Evolutionary conservation across 1,140 invertebrate genomes (phyloP).

Genomic region (Drosophila mauritiana): DNA sequence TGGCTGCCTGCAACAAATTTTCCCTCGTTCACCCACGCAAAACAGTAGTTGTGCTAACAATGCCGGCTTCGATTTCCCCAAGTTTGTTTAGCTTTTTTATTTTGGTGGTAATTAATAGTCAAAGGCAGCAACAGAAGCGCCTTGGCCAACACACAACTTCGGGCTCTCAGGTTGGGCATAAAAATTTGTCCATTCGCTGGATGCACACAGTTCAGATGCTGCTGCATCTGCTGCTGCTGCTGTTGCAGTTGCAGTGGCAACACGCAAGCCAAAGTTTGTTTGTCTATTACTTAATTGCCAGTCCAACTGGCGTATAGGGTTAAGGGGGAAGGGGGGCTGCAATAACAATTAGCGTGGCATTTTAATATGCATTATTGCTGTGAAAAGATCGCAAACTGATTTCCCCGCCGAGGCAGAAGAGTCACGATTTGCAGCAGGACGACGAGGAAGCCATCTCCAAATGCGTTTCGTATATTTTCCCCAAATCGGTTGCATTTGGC

Average conservation of each 20-base stretch:
- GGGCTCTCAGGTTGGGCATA: constrained; percentile 59
- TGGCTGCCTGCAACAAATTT: constrained; percentile 17
- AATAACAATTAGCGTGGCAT: constrained; percentile 83
- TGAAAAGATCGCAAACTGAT: constrained; percentile 79
- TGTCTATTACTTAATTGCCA: constrained; percentile 82
- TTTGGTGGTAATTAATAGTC: constrained; percentile 73
- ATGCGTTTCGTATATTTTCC: constrained; percentile 48
- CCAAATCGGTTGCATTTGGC: constrained; percentile 25
- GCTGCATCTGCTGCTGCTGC: constrained; percentile 9
- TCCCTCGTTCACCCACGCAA: constrained; percentile 64
- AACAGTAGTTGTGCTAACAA: constrained; percentile 15
- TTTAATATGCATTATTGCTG: constrained; percentile 82
- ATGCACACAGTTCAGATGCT: constrained; percentile 9
- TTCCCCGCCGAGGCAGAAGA: constrained; percentile 59
- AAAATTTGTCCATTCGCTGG: constrained; percentile 71
- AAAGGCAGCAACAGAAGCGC: constrained; percentile 51
- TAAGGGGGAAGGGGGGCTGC: constrained; percentile 26
- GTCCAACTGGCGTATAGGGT: constrained; percentile 28
- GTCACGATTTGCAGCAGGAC: constrained; percentile 63
- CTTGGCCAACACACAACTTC: constrained; percentile 41
- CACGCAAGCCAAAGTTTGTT: constrained; percentile 63
- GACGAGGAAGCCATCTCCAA: constrained; percentile 45
- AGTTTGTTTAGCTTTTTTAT: constrained; percentile 9
- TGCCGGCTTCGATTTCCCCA: constrained; percentile 39
- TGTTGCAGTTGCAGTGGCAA: constrained; percentile 29